These are phyloP conservation scores for Clavelina lepadiformis DNA, from an alignment of 23 tunicate genomes.

Conservation along the genomic window DNA sequence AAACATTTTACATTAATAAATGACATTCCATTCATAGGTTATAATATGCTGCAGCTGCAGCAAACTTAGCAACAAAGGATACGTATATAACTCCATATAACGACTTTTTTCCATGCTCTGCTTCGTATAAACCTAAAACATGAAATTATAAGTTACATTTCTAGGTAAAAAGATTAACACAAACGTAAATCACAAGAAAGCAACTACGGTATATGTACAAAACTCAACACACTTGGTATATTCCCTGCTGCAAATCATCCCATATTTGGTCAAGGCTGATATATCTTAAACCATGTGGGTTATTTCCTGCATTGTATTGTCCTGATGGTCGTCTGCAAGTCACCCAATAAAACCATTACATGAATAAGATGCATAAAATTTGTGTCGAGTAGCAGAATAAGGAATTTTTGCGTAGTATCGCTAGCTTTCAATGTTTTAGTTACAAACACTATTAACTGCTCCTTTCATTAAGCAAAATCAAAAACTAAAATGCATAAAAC, in stretches of 20 bases:
- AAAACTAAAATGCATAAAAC: no score
- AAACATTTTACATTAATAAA: neutral
- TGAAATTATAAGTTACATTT: neutral
- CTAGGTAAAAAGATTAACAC: neutral
- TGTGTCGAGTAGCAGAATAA: no score
- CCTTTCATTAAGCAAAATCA: no score
- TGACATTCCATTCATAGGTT: neutral
- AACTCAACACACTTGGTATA: conserved; percentile 48
- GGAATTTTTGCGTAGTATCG: neutral
- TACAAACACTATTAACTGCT: no score
- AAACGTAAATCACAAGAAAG: neutral
- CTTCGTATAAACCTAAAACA: conserved; percentile 64
- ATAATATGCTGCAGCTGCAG: neutral
- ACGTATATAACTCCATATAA: conserved; percentile 93
- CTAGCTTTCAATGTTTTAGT: neutral
- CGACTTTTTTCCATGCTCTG: conserved; percentile 74
- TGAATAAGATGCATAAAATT: no score
- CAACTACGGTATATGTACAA: neutral
- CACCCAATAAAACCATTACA: no score
- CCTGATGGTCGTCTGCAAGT: conserved; percentile 18
- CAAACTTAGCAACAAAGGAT: conserved; percentile 17
- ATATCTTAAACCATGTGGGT: conserved; percentile 58
- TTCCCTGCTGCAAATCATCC: conserved; percentile 90
- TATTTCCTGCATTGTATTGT: conserved; percentile 39
- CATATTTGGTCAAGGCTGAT: conserved; percentile 84